These are phyloP conservation scores for Anoplopoma fimbria DNA, from an alignment of 2,113 vertebrate species.

Conservation along the genomic window DNA sequence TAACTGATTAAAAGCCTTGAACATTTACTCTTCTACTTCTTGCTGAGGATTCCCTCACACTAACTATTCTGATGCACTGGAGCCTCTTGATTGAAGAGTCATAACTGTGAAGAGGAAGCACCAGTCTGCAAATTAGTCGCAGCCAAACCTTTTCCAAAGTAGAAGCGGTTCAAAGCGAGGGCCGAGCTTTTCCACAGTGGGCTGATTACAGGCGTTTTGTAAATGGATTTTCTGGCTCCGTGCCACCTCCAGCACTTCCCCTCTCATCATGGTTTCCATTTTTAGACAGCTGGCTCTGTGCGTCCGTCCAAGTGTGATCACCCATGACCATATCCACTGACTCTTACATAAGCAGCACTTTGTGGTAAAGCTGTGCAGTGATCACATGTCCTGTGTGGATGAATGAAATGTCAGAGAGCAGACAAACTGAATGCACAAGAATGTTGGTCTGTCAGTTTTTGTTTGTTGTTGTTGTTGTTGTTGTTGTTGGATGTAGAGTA, in stretches of 20 bases:
- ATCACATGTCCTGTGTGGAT: background rate
- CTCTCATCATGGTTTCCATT: conserved; percentile 57
- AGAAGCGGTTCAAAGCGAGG: conserved; percentile 13
- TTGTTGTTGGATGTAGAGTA: background rate
- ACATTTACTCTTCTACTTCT: background rate
- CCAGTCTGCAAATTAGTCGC: conserved; percentile 2
- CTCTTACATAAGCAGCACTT: conserved; percentile 41
- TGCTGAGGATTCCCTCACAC: background rate
- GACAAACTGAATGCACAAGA: background rate
- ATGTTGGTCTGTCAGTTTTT: background rate
- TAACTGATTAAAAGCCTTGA: background rate
- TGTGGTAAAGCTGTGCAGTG: conserved; percentile 2
- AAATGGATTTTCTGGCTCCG: conserved; percentile 50
- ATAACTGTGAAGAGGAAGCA: conserved; percentile 12
- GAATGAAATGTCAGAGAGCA: background rate
- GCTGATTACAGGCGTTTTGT: conserved; percentile 1
- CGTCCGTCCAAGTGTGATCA: background rate
- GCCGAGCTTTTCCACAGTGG: background rate
- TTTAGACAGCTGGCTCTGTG: conserved; percentile 40
- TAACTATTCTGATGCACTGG: background rate
- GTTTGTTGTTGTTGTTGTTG: too few relatives aligned
- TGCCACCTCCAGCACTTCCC: conserved; percentile 21
- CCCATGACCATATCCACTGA: background rate
- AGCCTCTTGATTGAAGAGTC: background rate
- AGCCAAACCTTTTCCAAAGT: background rate